Conservation (phyloP, 2,797 vertebrate genomes). For the Cossypha polioptera region DNA sequence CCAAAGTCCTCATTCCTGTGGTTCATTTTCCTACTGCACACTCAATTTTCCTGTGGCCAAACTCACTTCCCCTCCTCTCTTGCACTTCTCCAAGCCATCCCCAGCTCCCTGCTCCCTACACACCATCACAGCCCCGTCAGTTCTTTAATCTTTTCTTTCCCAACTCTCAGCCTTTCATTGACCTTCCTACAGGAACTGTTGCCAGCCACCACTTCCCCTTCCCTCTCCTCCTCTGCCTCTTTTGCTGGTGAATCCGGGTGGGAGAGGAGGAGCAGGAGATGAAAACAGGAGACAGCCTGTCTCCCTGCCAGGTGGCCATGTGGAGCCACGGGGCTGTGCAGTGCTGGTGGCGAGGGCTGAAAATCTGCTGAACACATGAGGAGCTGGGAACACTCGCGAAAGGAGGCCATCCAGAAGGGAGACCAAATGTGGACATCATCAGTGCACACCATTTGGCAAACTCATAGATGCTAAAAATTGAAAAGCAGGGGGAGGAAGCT, state of each 20-base stretch:
- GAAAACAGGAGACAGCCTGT: neutral
- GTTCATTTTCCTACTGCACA: neutral
- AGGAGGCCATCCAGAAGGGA: neutral
- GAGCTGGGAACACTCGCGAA: neutral
- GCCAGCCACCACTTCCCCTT: slow-evolving; percentile 8
- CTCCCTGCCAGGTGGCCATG: neutral
- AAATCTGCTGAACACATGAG: slow-evolving; percentile 27
- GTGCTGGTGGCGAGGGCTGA: fast-evolving
- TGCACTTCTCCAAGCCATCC: neutral
- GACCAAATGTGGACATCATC: neutral
- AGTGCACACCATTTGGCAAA: neutral
- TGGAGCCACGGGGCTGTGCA: fast-evolving
- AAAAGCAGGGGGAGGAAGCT: neutral
- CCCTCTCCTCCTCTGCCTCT: neutral
- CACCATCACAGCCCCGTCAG: neutral
- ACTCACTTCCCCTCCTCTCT: neutral
- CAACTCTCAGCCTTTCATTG: neutral
- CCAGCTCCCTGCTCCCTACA: neutral
- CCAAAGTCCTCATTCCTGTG: neutral
- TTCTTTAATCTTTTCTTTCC: neutral
- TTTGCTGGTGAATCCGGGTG: neutral
- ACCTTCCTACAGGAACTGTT: neutral
- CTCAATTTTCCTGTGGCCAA: neutral
- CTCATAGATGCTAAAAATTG: neutral
- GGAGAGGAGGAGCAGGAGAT: neutral